These are phyloP conservation scores for Hydractinia echinata DNA, from an alignment of 30 jellyfish, hydroid and myxozoan genomes.

Conservation along the genomic window DNA sequence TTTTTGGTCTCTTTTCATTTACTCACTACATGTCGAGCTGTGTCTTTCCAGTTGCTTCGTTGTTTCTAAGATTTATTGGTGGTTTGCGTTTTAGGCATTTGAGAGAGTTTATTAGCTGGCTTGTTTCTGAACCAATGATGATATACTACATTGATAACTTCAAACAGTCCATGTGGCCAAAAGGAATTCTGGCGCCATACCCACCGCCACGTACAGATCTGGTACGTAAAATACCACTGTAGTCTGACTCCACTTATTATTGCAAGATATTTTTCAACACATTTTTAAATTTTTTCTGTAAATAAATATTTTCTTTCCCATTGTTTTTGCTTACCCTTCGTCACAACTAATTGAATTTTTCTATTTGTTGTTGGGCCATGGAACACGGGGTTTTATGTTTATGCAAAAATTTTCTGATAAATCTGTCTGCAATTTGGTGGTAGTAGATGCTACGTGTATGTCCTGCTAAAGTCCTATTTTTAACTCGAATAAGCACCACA, in stretches of 20 bases:
- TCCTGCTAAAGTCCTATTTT: background rate
- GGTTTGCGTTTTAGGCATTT: constrained; percentile 51
- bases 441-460: background rate
- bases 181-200: constrained; percentile 89
- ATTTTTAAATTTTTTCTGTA: no score
- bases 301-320: no score
- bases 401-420: background rate
- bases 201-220: constrained; percentile 73
- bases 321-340: no score
- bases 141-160: constrained; percentile 74
- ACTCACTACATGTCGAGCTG: background rate
- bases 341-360: no score
- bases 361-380: no score
- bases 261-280: no score
- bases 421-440: background rate
- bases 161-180: constrained; percentile 95
- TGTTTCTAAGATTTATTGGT: background rate
- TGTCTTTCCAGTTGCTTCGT: background rate
- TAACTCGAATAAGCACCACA: background rate
- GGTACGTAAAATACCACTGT: constrained; percentile 33
- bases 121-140: constrained; percentile 88
- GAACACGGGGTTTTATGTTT: background rate
- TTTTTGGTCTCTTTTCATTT: no score
- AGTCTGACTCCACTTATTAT: no score
- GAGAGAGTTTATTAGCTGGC: constrained; percentile 90